Evolutionary conservation across 2,888 invertebrate genomes (phyloP), one percentile per base, ranked within the genome.

Genomic region (Epirrita christyi): DNA sequence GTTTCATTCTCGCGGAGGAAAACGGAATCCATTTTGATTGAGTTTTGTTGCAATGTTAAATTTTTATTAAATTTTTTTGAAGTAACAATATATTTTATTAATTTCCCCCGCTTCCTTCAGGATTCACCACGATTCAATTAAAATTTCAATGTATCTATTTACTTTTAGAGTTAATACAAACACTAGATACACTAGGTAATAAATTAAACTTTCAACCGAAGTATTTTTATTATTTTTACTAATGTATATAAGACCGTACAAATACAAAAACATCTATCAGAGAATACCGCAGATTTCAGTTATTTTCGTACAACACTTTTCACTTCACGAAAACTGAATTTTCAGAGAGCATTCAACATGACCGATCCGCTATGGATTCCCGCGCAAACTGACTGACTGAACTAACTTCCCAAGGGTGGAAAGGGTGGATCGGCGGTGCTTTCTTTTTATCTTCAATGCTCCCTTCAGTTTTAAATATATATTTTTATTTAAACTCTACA

Each of bases 1-100:
- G 86, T 87, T 55, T 91, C 91, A 50, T 91, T 91, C 6, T 4
- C 63, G 0, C 89, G 86, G 0, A 87, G 75, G 48, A 82, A 85
- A 42, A 76, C 47, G 58, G 78, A 63, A 36, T 80, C 82, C 85
- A 86, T 86, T 70, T 69, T 75, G 21, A 21, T 37, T 13, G n/a
- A 10, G 8, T 9, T 48, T 49, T 15, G 0, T n/a, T n/a, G 6
- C 7, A 7, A 32, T 6, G 11, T 38, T 21, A 3, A 21, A 2
- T 32, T 32, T 15, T 28, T 37, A 40, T 40, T 14, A 15, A 7
- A 15, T 27, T 6, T 29, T 2, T 14, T 38, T 38, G 38, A 21
- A 21, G 2, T 21, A 4, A 21, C 2, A 21, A 21, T 21, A n/a
- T n/a, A n/a, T n/a, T n/a, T n/a, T n/a, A n/a, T n/a, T n/a, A n/a